These are phyloP conservation scores for Heliconius melpomene DNA, from an alignment of 1,140 invertebrate genomes.

Conservation along the genomic window DNA sequence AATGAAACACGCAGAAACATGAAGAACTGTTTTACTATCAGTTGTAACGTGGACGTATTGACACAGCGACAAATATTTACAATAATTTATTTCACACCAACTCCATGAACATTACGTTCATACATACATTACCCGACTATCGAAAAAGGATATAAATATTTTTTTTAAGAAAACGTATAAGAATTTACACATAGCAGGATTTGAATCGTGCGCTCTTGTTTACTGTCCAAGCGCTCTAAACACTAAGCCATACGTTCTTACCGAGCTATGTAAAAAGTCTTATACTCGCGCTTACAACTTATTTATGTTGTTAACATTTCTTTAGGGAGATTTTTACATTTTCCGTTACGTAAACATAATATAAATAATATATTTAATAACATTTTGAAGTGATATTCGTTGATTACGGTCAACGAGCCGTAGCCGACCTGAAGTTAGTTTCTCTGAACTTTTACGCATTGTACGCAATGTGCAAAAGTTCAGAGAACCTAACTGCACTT, in stretches of 20 bases:
- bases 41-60: slow-evolving; percentile 74
- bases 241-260: slow-evolving; percentile 2
- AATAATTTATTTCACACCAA: slow-evolving; percentile 44
- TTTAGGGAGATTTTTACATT: background rate
- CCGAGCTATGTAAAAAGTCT: background rate
- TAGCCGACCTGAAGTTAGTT: no score
- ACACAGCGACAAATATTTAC: slow-evolving; percentile 70
- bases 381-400: no score
- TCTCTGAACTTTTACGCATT: no score
- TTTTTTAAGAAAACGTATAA: background rate
- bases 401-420: no score
- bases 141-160: background rate
- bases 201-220: background rate
- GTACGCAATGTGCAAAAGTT: no score
- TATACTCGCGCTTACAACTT: background rate
- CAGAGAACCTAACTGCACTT: no score
- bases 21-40: slow-evolving; percentile 75
- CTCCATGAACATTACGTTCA: background rate
- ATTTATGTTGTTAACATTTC: background rate
- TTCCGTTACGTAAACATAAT: background rate
- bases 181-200: background rate
- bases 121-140: slow-evolving; percentile 21
- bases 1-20: slow-evolving; percentile 61
- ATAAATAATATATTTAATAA: no score
- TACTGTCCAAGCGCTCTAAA: background rate